Base-by-base conservation (phyloP, 2,888 invertebrate genomes). In the Eudasyphora cyanicolor region DNA sequence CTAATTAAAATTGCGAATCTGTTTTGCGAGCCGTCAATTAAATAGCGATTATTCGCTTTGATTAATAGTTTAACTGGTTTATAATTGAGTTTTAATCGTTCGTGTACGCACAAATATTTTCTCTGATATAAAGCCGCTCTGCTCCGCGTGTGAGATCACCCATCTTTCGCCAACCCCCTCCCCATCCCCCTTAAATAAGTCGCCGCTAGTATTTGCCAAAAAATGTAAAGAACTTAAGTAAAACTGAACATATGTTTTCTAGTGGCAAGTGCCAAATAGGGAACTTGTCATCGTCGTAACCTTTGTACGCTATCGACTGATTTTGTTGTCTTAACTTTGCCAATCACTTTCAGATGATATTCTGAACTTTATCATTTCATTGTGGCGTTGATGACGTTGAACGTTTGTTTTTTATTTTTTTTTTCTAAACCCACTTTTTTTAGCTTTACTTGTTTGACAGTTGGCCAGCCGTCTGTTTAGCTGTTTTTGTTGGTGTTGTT, bases 31-130 rank as follows among this genome's bases (percentile, higher is more conserved):
- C 14, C 45, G 49, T 1, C 49, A 49, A 57, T 54, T 54, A 54
- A 54, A 29, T 29, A 60, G 7, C 21, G n/a, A 14, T 60, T 29
- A 62, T 17, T 32, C 17, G 32, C 17, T 1, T n/a, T 62, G 29
- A 64, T 38, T 64, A 64, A 64, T 64, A 64, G 64, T 21, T 35
- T 35, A 64, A 64, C 35, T 64, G n/a, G 35, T 19, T 38, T 19
- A 64, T 64, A 64, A 64, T 64, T 64, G 21, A 8, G 1, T 38
- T 64, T 64, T 35, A 64, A 64, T 57, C 64, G 38, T 38, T 64
- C n/a, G n/a, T 35, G 10, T 4, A 35, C 21, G 64, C 64, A 8
- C 19, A 64, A 27, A 14, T 57, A 57, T 57, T 57, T 57, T 24
- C 14, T 57, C 24, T 57, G 14, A 24, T 12, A 57, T 27, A n/a